Conservation (phyloP, 2,113 vertebrate species). For the Daphoenositta chrysoptera region DNA sequence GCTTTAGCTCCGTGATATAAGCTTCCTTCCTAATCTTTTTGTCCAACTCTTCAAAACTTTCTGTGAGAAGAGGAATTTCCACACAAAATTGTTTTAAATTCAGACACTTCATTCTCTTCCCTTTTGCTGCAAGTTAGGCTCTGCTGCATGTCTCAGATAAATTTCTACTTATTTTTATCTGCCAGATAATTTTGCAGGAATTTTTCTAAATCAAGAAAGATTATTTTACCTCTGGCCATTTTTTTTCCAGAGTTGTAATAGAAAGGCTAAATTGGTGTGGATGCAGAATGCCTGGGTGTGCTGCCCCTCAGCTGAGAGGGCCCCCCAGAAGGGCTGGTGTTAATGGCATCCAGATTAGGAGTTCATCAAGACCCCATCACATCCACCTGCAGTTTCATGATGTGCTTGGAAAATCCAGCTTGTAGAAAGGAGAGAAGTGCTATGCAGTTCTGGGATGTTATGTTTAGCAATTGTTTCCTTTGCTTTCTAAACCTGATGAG, state of each 20-base stretch:
- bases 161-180: background rate
- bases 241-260: background rate
- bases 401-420: constrained; percentile 2
- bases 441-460: background rate
- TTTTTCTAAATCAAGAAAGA: background rate
- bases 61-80: background rate
- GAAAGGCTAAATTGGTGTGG: background rate
- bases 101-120: background rate
- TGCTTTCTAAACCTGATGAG: constrained; percentile 15
- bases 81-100: background rate
- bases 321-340: background rate
- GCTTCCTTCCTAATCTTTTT: background rate
- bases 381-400: constrained; percentile 24
- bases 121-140: background rate
- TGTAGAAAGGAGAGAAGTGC: background rate
- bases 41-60: background rate
- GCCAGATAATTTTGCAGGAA: background rate
- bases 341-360: background rate
- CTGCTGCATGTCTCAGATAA: background rate
- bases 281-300: background rate
- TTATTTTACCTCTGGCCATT: background rate
- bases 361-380: background rate
- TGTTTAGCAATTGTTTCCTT: background rate
- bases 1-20: background rate
- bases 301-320: background rate